Conservation (phyloP, 1,140 invertebrate species). For the Leptinotarsa texana region DNA sequence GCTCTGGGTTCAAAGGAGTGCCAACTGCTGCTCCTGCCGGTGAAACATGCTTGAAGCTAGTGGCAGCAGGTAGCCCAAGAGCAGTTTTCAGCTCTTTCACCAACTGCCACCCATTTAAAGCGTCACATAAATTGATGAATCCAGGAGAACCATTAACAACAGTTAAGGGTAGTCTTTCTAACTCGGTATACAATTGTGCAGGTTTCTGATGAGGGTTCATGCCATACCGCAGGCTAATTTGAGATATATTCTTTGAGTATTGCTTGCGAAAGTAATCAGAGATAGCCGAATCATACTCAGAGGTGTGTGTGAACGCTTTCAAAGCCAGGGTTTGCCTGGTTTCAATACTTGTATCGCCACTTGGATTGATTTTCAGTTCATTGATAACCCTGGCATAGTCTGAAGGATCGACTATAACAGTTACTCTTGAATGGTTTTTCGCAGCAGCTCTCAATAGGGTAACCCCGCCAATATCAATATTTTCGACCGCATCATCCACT, state of each 20-base stretch:
- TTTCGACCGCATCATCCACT: conserved; percentile 89
- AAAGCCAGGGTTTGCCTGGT: conserved; percentile 80
- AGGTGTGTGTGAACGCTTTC: conserved; percentile 95
- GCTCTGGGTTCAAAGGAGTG: conserved; percentile 64
- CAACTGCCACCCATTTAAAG: conserved; percentile 95
- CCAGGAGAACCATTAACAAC: conserved; percentile 95
- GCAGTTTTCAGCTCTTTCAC: conserved; percentile 86
- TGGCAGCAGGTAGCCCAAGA: conserved; percentile 84
- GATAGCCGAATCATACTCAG: conserved; percentile 92
- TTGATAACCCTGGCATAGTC: conserved; percentile 82
- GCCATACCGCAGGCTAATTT: conserved; percentile 88
- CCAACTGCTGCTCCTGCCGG: conserved; percentile 94
- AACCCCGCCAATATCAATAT: conserved; percentile 97
- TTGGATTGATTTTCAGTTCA: conserved; percentile 65
- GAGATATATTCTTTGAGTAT: conserved; percentile 77
- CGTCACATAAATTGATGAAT: conserved; percentile 97
- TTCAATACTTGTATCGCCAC: conserved; percentile 69
- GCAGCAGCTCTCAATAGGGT: conserved; percentile 93
- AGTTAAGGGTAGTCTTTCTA: conserved; percentile 80
- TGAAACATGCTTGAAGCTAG: conserved; percentile 98
- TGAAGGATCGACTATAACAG: conserved; percentile 88
- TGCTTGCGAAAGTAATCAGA: conserved; percentile 94
- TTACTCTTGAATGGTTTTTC: conserved; percentile 96
- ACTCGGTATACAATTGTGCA: conserved; percentile 87
- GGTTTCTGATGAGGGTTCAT: conserved; percentile 99